phyloP scores from a whole-genome alignment of 2,113 vertebrate genomes.

The Erythrolamprus reginae region DNA sequence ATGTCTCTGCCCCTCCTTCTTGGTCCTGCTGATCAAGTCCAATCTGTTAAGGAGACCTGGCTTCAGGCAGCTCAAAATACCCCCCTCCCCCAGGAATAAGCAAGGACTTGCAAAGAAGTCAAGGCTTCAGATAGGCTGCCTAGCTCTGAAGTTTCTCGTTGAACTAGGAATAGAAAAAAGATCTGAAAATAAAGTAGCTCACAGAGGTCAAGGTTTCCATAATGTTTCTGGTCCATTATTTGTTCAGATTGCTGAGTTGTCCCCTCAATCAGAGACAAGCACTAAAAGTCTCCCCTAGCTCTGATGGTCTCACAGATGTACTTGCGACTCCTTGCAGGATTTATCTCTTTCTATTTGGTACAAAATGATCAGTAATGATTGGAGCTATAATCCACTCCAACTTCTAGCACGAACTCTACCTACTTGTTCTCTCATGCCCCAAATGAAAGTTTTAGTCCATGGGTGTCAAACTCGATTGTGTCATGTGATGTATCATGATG shows the following conservation, averaged over 20 bases:
- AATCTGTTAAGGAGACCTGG: neutral
- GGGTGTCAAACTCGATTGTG: too few relatives aligned
- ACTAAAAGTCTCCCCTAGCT: neutral
- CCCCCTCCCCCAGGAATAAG: neutral
- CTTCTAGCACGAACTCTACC: neutral
- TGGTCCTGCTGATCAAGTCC: neutral
- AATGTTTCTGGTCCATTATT: neutral
- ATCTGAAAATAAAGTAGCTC: neutral
- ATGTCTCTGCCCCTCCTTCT: neutral
- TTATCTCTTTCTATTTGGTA: neutral
- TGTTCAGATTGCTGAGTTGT: neutral
- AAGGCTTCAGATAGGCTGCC: neutral
- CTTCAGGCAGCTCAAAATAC: neutral
- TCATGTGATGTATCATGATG: too few relatives aligned
- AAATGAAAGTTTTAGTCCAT: neutral
- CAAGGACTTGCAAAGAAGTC: neutral
- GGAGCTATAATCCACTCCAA: neutral
- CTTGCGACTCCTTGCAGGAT: neutral
- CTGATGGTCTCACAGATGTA: neutral
- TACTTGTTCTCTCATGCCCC: neutral
- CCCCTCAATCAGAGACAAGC: neutral
- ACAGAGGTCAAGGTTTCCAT: neutral
- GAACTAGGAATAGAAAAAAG: neutral
- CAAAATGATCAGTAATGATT: neutral
- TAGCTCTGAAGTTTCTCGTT: neutral